Base-by-base conservation (phyloP, 2,888 invertebrate genomes). In the Drosophila flavopinicola region DNA sequence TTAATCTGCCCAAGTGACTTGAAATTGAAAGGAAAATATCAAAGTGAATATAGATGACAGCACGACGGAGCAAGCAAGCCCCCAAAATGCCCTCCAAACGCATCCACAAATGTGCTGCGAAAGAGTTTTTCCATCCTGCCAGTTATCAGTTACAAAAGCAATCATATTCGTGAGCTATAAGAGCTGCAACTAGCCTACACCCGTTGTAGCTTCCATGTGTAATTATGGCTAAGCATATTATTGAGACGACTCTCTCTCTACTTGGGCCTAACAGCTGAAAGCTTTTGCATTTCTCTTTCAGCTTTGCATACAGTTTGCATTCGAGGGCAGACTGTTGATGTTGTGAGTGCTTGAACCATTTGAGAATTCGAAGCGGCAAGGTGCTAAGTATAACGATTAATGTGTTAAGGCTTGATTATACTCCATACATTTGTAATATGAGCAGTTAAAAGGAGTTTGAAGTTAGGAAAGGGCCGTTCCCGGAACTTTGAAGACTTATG, bases 1-100 rank as follows among this genome's bases (percentile, higher is more conserved):
- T 85, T 86, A 83, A 83, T 86, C 83, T 78, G 58, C 60, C 78
- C 72, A 76, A 86, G 82, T 86, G 69, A 83, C 84, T 83, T 75
- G 47, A 66, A 85, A 75, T 79, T 65, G 79, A 78, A 83, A 74
- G 66, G 63, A 66, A 86, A 80, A 84, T 80, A 86, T 85, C 86
- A 86, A 86, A 86, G 82, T 76, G 85, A 74, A 80, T 84, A 71
- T 76, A n/a, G 83, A 74, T 78, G 85, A 64, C 75, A 69, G 66
- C 48, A 7, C 1, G 54, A 23, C 23, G 27, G 38, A 4, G 10
- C 38, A n/a, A 7, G 11, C 33, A 33, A 60, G 41, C 52, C 7
- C 13, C 13, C 11, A 37, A 45, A 58, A 49, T 49, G 68, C 35
- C 35, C 17, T 13, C 41, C 6, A 51, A 72, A 35, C 30, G 17